Conservation (phyloP, 1,140 invertebrate species). For the Drosophila kanapiae region DNA sequence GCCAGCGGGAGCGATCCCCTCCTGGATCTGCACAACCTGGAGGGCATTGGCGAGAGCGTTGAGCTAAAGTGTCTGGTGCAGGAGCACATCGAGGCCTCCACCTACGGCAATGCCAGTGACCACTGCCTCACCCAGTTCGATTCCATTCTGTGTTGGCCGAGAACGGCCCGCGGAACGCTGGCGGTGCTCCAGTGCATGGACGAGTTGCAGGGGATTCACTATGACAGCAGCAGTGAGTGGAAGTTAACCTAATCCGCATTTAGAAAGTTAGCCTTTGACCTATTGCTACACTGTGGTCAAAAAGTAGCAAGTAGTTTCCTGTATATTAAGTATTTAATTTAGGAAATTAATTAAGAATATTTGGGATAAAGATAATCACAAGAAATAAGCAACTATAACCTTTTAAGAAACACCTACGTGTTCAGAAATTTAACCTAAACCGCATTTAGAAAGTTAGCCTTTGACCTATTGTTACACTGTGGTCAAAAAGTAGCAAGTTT, state of each 20-base stretch:
- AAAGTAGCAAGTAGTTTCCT: background rate
- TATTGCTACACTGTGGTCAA: background rate
- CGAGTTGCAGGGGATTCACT: slow-evolving; percentile 91
- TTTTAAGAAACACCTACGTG: too few species aligned
- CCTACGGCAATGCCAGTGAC: slow-evolving; percentile 73
- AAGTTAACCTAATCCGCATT: background rate
- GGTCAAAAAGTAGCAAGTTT: background rate
- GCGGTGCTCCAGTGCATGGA: slow-evolving; percentile 90
- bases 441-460: background rate
- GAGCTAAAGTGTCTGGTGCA: slow-evolving; percentile 79
- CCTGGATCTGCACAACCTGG: slow-evolving; percentile 49
- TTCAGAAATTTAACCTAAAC: background rate
- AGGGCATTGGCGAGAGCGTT: slow-evolving; percentile 76
- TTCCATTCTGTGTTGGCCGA: slow-evolving; percentile 92
- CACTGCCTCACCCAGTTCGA: slow-evolving; percentile 89
- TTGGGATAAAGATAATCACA: too few species aligned
- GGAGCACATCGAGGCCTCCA: slow-evolving; percentile 69
- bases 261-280: slow-evolving; percentile 19
- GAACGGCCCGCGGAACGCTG: slow-evolving; percentile 88
- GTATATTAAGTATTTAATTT: too few species aligned
- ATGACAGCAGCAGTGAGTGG: slow-evolving; percentile 90
- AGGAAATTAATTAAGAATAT: background rate
- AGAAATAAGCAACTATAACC: too few species aligned
- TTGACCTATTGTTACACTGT: slow-evolving; percentile 12
- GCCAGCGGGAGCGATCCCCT: slow-evolving; percentile 51